Evolutionary conservation across 2,797 vertebrate genomes (phyloP).

Genomic region (Gephyroberyx darwinii): DNA sequence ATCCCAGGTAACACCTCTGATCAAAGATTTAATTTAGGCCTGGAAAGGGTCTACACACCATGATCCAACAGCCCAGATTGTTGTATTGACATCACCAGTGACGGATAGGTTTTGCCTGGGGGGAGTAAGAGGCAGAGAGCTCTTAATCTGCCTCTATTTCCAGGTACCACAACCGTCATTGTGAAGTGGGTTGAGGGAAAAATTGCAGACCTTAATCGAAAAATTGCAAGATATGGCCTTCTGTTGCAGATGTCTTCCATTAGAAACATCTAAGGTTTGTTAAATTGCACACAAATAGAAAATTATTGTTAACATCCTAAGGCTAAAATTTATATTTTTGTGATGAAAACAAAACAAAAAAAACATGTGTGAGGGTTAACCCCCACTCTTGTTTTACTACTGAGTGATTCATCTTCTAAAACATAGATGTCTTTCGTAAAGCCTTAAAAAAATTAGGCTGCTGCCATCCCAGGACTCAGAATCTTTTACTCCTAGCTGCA

Average conservation of each 20-base stretch:
- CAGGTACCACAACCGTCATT: slow-evolving; percentile 10
- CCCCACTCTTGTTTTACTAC: slow-evolving; percentile 44
- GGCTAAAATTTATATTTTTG: slow-evolving; percentile 22
- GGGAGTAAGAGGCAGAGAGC: slow-evolving; percentile 41
- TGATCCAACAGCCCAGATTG: slow-evolving; percentile 69
- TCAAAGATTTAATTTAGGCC: slow-evolving; percentile 78
- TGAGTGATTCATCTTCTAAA: slow-evolving; percentile 57
- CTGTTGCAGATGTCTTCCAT: slow-evolving; percentile 1
- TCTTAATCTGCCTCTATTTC: slow-evolving; percentile 53
- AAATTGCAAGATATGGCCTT: slow-evolving; percentile 14
- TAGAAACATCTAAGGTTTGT: neutral
- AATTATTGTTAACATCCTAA: neutral
- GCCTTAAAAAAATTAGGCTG: slow-evolving; percentile 40
- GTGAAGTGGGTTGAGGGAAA: slow-evolving; percentile 39
- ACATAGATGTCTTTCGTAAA: slow-evolving; percentile 58
- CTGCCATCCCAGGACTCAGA: slow-evolving; percentile 62
- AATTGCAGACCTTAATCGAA: slow-evolving; percentile 43
- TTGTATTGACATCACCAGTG: slow-evolving; percentile 72
- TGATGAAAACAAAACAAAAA: neutral
- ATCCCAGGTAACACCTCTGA: slow-evolving; percentile 77
- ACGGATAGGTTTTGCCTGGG: slow-evolving; percentile 72
- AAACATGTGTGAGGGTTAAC: slow-evolving; percentile 30
- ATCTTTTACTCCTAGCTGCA: slow-evolving; percentile 72
- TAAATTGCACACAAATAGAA: no score
- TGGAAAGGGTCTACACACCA: slow-evolving; percentile 61